Percentiles rank a stretch among this genome's conserved stretches.
Evolutionary conservation across 2,113 vertebrate species (phyloP).

Genomic region (Reinhardtius hippoglossoides): DNA sequence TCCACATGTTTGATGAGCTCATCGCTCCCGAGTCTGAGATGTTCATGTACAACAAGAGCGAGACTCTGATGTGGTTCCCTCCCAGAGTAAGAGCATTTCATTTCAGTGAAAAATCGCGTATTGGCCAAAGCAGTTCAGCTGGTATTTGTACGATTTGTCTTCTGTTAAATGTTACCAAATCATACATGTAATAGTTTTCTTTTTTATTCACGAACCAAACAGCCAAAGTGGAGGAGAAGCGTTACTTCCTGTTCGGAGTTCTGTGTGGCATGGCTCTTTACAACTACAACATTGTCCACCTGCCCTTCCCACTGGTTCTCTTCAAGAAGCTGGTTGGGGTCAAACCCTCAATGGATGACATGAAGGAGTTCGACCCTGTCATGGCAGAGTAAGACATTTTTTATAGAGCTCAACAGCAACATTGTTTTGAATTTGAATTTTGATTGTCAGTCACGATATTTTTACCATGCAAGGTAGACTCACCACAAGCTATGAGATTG

Average conservation of each 20-base stretch:
- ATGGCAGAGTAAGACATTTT: slow-evolving; percentile 69
- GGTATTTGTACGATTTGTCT: too few species aligned
- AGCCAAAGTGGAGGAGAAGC: slow-evolving; percentile 68
- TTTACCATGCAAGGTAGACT: too few species aligned
- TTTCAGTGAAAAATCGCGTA: background rate
- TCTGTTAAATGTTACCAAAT: too few species aligned
- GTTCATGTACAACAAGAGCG: slow-evolving; percentile 75
- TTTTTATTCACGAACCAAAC: slow-evolving; percentile 19
- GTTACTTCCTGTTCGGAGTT: slow-evolving; percentile 84
- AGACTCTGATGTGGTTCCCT: slow-evolving; percentile 85
- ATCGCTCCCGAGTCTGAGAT: slow-evolving; percentile 72
- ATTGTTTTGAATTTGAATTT: background rate
- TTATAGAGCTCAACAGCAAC: too few species aligned
- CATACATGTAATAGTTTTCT: too few species aligned
- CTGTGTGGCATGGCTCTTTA: slow-evolving; percentile 80
- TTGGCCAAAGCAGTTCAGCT: too few species aligned
- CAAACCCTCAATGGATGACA: slow-evolving; percentile 76
- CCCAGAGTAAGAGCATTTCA: slow-evolving; percentile 66
- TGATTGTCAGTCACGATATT: background rate
- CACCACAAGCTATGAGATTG: too few species aligned
- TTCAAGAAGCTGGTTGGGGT: slow-evolving; percentile 82
- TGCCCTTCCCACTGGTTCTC: slow-evolving; percentile 78
- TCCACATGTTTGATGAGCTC: slow-evolving; percentile 79
- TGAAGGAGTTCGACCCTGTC: slow-evolving; percentile 77
- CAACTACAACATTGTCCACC: slow-evolving; percentile 70